Evolutionary conservation across 2,888 invertebrate genomes (phyloP), one percentile per base, ranked within the genome.

Genomic region (Linnaemya tessellans): DNA sequence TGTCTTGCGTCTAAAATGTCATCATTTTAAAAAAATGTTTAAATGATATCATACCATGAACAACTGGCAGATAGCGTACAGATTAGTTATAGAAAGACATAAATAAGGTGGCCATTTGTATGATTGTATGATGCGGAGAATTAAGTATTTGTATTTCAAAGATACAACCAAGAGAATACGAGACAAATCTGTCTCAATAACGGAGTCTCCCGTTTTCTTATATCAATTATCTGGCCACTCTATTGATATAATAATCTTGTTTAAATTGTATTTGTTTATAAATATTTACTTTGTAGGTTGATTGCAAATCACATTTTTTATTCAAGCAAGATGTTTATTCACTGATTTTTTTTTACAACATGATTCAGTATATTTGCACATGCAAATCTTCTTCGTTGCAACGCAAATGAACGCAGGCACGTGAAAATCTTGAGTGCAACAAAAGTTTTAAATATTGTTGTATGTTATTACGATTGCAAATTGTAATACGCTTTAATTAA

Each of bases 1-100:
- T 77, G 65, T 77, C 64, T 77, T 77, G 77, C 58, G 65, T 82
- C 64, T 77, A n/a, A 65, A 65, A 70, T 82, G 64, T 77, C 68
- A 82, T 77, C 51, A 81, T 73, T 67, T 38, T 18, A 62, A 56
- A 30, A 75, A 60, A 74, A 46, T 43, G 18, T 56, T 73, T 65
- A 73, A 80, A 73, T 25, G 25, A 60, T 38, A 58, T 49, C 49
- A 81, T 75, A 70, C 62, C 68, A 75, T 46, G 43, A 68, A 75
- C 43, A 81, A 68, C 58, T 67, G 80, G 38, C 73, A 73, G 49
- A 64, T 38, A 20, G 54, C 62, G 54, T 5, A 20, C 43, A 62
- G 18, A 70, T 68, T 78, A 38, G 15, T 15, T 22, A 60, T 3
- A 22, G 1, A 7, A 18, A 35, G 7, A 62, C 7, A 35, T 9